phyloP scores from a whole-genome alignment of 2,113 vertebrate species.

The Tympanuchus pallidicinctus region DNA sequence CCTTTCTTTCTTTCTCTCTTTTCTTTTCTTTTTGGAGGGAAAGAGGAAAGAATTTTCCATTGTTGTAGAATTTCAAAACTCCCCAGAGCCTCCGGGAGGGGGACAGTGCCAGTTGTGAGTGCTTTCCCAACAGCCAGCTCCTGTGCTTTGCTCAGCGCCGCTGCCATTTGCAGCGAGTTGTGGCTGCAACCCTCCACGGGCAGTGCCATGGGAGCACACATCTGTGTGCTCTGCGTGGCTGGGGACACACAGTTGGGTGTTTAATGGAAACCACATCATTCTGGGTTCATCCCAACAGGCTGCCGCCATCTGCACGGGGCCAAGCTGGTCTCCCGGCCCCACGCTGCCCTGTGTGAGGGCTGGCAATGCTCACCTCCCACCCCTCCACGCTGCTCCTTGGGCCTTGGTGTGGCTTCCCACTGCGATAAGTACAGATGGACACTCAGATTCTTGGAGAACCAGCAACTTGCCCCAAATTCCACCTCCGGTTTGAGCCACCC shows the following conservation, averaged over 20 bases:
- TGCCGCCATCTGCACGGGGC: background rate
- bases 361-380: background rate
- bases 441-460: background rate
- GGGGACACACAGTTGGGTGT: rapidly evolving
- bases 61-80: background rate
- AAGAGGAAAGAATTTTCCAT: background rate
- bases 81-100: rapidly evolving
- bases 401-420: background rate
- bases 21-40: background rate
- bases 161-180: rapidly evolving
- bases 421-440: background rate
- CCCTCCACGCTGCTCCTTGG: background rate
- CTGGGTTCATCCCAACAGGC: background rate
- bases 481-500: slow-evolving; percentile 26
- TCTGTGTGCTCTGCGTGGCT: background rate
- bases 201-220: rapidly evolving
- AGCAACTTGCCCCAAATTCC: slow-evolving; percentile 11
- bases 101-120: rapidly evolving
- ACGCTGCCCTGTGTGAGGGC: background rate
- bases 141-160: background rate
- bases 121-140: background rate
- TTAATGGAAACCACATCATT: background rate
- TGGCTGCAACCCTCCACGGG: rapidly evolving
- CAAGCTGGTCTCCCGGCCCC: background rate
- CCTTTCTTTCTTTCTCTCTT: too few relatives aligned